A percentile compares a stretch with the other conserved stretches of the same genome.
Evolutionary conservation across 2,888 invertebrate species (phyloP).

Genomic region (Drosophila monieri): DNA sequence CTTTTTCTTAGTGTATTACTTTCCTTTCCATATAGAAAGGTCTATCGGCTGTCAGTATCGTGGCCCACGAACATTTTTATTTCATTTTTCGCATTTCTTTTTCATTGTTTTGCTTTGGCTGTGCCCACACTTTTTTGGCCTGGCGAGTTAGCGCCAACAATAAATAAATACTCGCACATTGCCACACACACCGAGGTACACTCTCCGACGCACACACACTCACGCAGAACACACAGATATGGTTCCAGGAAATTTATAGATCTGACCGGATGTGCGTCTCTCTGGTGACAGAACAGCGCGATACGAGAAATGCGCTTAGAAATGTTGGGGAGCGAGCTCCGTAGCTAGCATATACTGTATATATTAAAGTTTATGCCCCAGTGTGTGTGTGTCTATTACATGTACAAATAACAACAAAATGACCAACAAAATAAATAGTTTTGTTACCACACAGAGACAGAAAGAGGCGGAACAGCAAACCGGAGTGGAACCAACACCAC

Average conservation of each 20-base stretch:
- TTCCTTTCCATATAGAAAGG: slow-evolving; percentile 23
- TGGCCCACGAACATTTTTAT: slow-evolving; percentile 63
- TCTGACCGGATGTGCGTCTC: slow-evolving; percentile 74
- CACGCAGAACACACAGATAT: slow-evolving; percentile 6
- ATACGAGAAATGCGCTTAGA: slow-evolving; percentile 41
- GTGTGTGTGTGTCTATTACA: slow-evolving; percentile 70
- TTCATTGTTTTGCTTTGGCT: slow-evolving; percentile 34
- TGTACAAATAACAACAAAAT: slow-evolving; percentile 77
- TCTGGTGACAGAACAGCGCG: slow-evolving; percentile 65
- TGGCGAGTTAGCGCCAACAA: slow-evolving; percentile 73
- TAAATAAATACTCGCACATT: slow-evolving; percentile 73
- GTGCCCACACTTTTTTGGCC: slow-evolving; percentile 53
- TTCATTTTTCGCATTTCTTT: slow-evolving; percentile 62
- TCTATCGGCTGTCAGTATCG: slow-evolving; percentile 53
- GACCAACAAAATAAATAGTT: slow-evolving; percentile 79
- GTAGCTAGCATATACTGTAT: slow-evolving; percentile 38
- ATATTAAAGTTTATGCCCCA: slow-evolving; percentile 30
- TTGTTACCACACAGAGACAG: slow-evolving; percentile 68
- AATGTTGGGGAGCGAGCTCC: slow-evolving; percentile 37
- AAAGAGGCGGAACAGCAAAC: slow-evolving; percentile 17
- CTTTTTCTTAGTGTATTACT: slow-evolving; percentile 3
- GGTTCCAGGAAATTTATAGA: slow-evolving; percentile 69
- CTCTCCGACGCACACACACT: slow-evolving; percentile 28
- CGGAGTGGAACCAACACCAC: slow-evolving; percentile 10
- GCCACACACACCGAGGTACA: slow-evolving; percentile 28